Evolutionary conservation across 2,888 invertebrate genomes (phyloP).

Genomic region (Chrysolina haemoptera): DNA sequence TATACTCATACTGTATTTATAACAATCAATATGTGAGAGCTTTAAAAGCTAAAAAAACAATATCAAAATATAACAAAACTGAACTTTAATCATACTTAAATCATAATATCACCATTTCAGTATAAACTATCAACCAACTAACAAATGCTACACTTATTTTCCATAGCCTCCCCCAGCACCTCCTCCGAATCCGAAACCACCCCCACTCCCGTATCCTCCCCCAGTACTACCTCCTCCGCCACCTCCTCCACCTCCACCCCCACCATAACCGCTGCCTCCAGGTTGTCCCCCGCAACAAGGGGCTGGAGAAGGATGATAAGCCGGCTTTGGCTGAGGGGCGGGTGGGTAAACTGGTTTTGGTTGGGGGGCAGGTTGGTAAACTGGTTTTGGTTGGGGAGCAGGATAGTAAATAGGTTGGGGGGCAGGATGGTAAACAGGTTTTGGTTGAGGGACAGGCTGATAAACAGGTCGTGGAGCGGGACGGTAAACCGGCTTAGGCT

Average conservation of each 20-base stretch:
- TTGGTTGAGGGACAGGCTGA: background rate
- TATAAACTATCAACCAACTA: background rate
- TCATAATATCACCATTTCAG: background rate
- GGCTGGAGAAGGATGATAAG: constrained; percentile 5
- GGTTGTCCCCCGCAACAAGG: background rate
- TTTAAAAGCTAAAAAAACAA: background rate
- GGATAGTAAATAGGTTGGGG: constrained; percentile 13
- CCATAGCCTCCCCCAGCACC: constrained; percentile 23
- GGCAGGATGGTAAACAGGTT: background rate
- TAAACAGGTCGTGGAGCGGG: background rate
- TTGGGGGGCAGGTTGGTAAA: background rate
- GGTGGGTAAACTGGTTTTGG: background rate
- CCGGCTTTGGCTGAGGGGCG: background rate
- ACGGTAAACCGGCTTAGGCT: background rate
- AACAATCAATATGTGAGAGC: no score
- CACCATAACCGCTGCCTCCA: background rate
- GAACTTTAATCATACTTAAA: background rate
- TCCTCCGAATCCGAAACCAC: constrained; percentile 18
- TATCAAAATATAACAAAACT: background rate
- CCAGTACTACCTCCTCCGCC: constrained; percentile 12
- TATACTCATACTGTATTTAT: no score
- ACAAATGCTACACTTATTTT: background rate
- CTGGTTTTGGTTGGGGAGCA: background rate
- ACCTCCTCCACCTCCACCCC: background rate
- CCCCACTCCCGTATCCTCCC: background rate